Evolutionary conservation across 2,888 invertebrate genomes (phyloP), one percentile per base, ranked within the genome.

Genomic region (Pemphredon lugubris): DNA sequence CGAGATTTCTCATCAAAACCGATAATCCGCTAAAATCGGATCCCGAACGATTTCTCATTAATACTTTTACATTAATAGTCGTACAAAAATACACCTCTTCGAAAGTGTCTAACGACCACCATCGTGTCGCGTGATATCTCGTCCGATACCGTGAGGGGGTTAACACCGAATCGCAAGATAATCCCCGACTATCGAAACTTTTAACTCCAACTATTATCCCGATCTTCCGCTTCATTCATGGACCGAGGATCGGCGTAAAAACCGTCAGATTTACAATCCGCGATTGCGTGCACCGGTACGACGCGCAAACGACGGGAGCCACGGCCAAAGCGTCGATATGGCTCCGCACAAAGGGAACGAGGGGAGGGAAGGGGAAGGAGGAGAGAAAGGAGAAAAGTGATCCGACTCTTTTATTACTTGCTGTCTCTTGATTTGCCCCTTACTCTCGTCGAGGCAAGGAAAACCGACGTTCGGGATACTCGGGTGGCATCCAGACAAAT

Each of bases 401-500:
- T 48, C 63, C 73, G 45, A 67, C 67, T 80, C 76, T 82, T 85
- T 86, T 86, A 84, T 77, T 83, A 79, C 81, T 80, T 70, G 74
- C 81, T 79, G 79, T 74, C 77, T 75, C 67, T 72, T 73, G 73
- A 71, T 65, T 75, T 54, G 45, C 44, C 64, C 73, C 68, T 65
- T 67, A 60, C 70, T 57, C 59, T 13, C 30, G 55, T 50, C 34
- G 55, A 55, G 75, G 50, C 61, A 68, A 71, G 76, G 57, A 74
- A 76, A 75, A 73, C 70, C 77, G 60, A 74, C 61, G 69, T 72
- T 57, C 67, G 42, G 75, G 75, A 79, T 75, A 60, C 78, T 69
- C 75, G 72, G 77, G 79, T 81, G 84, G 83, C 83, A 86, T 82
- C 82, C 86, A 83, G 87, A 87, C 87, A 83, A 88, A 88, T 88